Evolutionary conservation across 2,888 invertebrate species (phyloP).

Genomic region (Steinernema hermaphroditum): DNA sequence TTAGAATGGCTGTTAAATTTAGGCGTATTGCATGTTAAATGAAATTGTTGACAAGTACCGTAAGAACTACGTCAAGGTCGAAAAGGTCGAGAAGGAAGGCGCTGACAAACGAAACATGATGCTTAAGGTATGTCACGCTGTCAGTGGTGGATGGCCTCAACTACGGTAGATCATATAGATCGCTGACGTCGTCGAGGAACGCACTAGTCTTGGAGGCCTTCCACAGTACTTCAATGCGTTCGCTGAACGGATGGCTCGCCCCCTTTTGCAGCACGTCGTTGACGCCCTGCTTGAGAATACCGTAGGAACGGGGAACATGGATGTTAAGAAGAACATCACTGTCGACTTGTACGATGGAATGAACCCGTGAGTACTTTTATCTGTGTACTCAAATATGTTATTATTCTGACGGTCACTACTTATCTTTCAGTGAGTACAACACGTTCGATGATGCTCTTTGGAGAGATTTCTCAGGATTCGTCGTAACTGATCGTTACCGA

Average conservation of each 20-base stretch:
- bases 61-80: constrained; percentile 50
- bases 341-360: constrained; percentile 54
- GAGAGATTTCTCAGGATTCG: constrained; percentile 60
- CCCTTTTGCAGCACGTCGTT: constrained; percentile 43
- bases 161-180: constrained; percentile 31
- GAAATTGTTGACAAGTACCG: constrained; percentile 53
- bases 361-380: constrained; percentile 37
- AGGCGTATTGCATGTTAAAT: constrained; percentile 60
- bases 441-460: constrained; percentile 42
- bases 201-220: constrained; percentile 39
- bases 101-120: background rate
- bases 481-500: constrained; percentile 55
- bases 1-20: constrained; percentile 23
- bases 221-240: constrained; percentile 52
- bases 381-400: too few species aligned
- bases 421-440: constrained; percentile 17
- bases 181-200: constrained; percentile 23
- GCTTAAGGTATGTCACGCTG: background rate
- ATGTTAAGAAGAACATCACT: constrained; percentile 55
- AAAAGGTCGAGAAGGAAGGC: constrained; percentile 39
- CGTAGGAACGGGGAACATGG: constrained; percentile 49
- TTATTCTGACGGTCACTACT: too few species aligned
- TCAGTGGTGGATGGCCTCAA: constrained; percentile 31
- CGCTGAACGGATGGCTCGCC: constrained; percentile 43
- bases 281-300: constrained; percentile 45